phyloP scores from a whole-genome alignment of 2,888 invertebrate genomes.

The Euzophera pinguis region DNA sequence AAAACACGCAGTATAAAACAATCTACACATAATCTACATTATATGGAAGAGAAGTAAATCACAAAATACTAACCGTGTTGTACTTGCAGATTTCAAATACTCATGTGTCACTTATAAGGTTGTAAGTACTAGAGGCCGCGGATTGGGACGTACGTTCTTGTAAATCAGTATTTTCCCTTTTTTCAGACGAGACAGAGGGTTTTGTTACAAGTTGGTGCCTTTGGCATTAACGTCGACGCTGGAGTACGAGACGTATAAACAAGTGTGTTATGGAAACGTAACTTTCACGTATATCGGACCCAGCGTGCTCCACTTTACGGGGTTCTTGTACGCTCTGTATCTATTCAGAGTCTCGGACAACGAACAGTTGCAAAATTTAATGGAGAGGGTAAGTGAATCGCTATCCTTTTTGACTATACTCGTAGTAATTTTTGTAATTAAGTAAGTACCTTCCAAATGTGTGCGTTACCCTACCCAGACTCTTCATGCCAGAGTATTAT shows the following conservation, averaged over 20 bases:
- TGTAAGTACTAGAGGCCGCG: no score
- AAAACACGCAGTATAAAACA: no score
- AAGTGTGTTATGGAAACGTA: slow-evolving; percentile 85
- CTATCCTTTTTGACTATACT: not conserved
- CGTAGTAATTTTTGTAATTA: not conserved
- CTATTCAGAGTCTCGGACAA: slow-evolving; percentile 88
- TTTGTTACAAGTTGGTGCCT: slow-evolving; percentile 80
- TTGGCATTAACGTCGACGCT: slow-evolving; percentile 59
- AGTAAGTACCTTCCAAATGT: no score
- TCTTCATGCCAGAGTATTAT: no score
- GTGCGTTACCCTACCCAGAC: no score
- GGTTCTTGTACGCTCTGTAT: slow-evolving; percentile 86
- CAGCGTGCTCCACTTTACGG: slow-evolving; percentile 84
- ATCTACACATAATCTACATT: no score
- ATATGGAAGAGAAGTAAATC: no score
- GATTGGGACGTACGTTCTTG: no score
- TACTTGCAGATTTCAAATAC: no score
- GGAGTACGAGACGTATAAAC: slow-evolving; percentile 74
- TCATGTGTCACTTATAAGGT: no score
- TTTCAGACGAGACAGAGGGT: slow-evolving; percentile 85
- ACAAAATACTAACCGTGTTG: no score
- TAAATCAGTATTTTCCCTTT: slow-evolving; percentile 9
- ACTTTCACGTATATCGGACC: slow-evolving; percentile 87
- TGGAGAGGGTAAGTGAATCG: slow-evolving; percentile 83
- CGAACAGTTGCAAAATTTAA: slow-evolving; percentile 89